phyloP scores from a whole-genome alignment of 2,888 invertebrate genomes.

The Dynastes tityus region DNA sequence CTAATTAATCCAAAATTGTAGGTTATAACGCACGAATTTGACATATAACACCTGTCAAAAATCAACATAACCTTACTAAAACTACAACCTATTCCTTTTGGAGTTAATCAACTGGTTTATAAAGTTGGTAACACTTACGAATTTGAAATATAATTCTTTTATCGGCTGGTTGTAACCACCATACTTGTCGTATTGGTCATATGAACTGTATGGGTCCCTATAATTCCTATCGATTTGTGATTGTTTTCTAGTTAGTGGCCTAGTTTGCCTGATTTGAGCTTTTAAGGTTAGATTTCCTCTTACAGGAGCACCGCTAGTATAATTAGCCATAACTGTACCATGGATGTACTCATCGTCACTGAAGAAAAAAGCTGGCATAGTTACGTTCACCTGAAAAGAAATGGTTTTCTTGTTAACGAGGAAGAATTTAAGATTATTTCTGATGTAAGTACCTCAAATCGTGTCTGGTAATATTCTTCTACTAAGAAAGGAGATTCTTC shows the following conservation, averaged over 20 bases:
- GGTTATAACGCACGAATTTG: not conserved
- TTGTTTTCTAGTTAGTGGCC: constrained; percentile 62
- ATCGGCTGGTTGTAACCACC: constrained; percentile 60
- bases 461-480: constrained; percentile 95
- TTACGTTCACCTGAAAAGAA: constrained; percentile 86
- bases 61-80: not conserved
- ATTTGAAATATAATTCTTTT: constrained; percentile 82
- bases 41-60: not conserved
- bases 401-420: too few relatives aligned
- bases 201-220: constrained; percentile 50
- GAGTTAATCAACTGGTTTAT: not conserved
- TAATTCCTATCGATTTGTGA: constrained; percentile 25
- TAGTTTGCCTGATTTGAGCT: constrained; percentile 83
- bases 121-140: constrained; percentile 73
- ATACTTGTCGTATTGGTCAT: constrained; percentile 49
- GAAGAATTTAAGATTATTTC: too few relatives aligned
- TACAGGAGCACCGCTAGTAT: constrained; percentile 94
- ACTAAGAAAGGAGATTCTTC: constrained; percentile 91
- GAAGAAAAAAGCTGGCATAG: constrained; percentile 95
- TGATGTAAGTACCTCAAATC: constrained; percentile 81
- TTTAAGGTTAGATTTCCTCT: constrained; percentile 90
- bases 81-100: not conserved
- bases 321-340: constrained; percentile 94
- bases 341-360: constrained; percentile 87
- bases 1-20: too few relatives aligned